A percentile compares a stretch with the other conserved stretches of the same genome.
phyloP scores from a whole-genome alignment of 2,888 invertebrate genomes.

The Gymnosoma rotundatum region DNA sequence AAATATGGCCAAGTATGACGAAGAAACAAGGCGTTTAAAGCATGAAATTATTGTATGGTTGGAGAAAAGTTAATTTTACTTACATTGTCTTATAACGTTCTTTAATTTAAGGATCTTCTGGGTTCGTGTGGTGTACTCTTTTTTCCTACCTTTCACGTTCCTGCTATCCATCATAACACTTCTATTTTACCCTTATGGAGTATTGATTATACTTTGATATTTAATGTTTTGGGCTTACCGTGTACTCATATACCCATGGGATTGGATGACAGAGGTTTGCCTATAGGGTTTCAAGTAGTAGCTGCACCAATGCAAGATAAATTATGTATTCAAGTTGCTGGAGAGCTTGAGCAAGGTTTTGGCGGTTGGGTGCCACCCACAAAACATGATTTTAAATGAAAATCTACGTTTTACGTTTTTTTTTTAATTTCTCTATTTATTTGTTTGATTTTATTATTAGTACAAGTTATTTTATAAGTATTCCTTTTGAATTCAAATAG shows the following conservation, averaged over 20 bases:
- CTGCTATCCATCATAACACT: slow-evolving; percentile 87
- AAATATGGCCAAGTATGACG: slow-evolving; percentile 71
- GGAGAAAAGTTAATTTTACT: too few relatives aligned
- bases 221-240: slow-evolving; percentile 88
- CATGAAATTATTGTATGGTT: slow-evolving; percentile 68
- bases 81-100: not conserved
- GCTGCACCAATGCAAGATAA: slow-evolving; percentile 90
- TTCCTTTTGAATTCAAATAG: not conserved
- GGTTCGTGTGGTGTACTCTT: slow-evolving; percentile 88
- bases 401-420: not conserved
- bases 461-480: not conserved
- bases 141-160: slow-evolving; percentile 86
- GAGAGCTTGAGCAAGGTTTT: slow-evolving; percentile 89
- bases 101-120: slow-evolving; percentile 82
- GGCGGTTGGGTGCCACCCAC: slow-evolving; percentile 90
- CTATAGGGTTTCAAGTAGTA: slow-evolving; percentile 90
- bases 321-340: slow-evolving; percentile 90
- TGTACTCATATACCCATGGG: slow-evolving; percentile 89
- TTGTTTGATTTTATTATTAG: not conserved
- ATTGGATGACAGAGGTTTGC: slow-evolving; percentile 85
- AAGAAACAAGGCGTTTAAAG: slow-evolving; percentile 69
- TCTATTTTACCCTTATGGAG: slow-evolving; percentile 81
- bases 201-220: slow-evolving; percentile 75
- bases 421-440: not conserved
- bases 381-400: slow-evolving; percentile 33